A percentile compares a stretch with the other conserved stretches of the same genome.
Evolutionary conservation across 2,797 vertebrate species (phyloP).

Genomic region (Falco berigora): DNA sequence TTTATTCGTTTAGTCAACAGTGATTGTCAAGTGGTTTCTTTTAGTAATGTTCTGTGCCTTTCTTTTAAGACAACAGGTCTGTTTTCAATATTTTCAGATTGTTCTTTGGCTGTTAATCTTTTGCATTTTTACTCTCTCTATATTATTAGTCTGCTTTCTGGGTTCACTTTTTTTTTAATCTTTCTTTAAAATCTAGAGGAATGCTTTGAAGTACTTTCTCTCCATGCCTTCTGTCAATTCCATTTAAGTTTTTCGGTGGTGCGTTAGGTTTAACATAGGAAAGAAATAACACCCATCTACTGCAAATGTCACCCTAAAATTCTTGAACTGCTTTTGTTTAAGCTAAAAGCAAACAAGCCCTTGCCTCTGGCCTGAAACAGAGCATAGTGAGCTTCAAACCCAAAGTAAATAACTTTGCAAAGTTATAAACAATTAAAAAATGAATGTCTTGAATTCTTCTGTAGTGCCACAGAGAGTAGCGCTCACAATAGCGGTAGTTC

Average conservation of each 20-base stretch:
- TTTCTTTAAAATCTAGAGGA: neutral
- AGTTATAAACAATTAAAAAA: neutral
- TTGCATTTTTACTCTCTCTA: neutral
- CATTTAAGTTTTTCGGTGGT: neutral
- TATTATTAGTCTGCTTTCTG: neutral
- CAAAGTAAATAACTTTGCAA: neutral
- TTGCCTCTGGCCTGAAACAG: neutral
- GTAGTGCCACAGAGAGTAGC: neutral
- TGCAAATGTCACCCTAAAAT: neutral
- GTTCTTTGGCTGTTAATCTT: neutral
- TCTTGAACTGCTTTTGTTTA: neutral
- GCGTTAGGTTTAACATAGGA: neutral
- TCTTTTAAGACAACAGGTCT: neutral
- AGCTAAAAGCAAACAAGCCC: neutral
- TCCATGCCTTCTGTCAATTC: neutral
- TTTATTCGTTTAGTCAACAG: neutral
- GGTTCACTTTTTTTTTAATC: neutral
- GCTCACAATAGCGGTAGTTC: neutral
- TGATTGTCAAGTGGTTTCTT: neutral
- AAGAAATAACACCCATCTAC: neutral
- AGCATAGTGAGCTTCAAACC: neutral
- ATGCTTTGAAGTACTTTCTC: conserved; percentile 38
- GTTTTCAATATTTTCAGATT: conserved; percentile 15
- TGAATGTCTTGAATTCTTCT: neutral
- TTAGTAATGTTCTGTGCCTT: neutral